These are phyloP conservation scores for Agonopterix arenella DNA, from an alignment of 2,888 invertebrate genomes.

Conservation along the genomic window DNA sequence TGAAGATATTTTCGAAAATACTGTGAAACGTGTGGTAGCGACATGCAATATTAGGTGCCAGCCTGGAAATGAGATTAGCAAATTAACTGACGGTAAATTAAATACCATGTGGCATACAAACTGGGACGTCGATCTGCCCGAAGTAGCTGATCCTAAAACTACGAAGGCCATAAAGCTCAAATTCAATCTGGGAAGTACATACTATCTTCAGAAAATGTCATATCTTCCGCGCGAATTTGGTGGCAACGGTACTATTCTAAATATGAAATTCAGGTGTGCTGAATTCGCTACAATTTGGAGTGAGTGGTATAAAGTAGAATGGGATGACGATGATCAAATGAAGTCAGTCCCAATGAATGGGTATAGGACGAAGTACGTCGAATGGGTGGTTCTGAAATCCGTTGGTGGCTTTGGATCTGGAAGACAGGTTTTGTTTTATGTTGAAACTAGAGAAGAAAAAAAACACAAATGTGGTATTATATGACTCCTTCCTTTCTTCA, in stretches of 20 bases:
- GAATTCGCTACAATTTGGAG: conserved; percentile 13
- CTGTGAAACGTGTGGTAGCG: conserved; percentile 17
- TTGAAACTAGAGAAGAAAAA: too few relatives aligned
- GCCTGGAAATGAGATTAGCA: conserved; percentile 18
- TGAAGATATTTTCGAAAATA: conserved; percentile 27
- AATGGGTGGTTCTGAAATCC: conserved; percentile 4
- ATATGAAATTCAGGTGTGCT: conserved; percentile 12
- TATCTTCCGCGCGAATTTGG: conserved; percentile 14
- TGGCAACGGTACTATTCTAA: conserved; percentile 16
- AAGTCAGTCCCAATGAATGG: conserved; percentile 8
- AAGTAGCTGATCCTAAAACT: conserved; percentile 16
- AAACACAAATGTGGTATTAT: too few relatives aligned
- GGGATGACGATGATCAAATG: conserved; percentile 7
- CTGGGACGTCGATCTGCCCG: conserved; percentile 14
- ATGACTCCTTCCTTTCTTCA: too few relatives aligned
- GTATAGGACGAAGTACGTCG: conserved; percentile 6
- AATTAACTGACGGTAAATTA: conserved; percentile 18
- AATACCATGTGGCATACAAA: conserved; percentile 25
- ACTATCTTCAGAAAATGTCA: conserved; percentile 20
- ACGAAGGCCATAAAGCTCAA: conserved; percentile 29
- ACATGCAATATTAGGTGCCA: conserved; percentile 28
- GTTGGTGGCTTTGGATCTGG: conserved; percentile 11
- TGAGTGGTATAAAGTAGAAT: conserved; percentile 5
- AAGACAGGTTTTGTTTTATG: conserved; percentile 9
- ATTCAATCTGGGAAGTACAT: conserved; percentile 34